Evolutionary conservation across 2,888 invertebrate species (phyloP).

Genomic region (Hydriomena furcata): DNA sequence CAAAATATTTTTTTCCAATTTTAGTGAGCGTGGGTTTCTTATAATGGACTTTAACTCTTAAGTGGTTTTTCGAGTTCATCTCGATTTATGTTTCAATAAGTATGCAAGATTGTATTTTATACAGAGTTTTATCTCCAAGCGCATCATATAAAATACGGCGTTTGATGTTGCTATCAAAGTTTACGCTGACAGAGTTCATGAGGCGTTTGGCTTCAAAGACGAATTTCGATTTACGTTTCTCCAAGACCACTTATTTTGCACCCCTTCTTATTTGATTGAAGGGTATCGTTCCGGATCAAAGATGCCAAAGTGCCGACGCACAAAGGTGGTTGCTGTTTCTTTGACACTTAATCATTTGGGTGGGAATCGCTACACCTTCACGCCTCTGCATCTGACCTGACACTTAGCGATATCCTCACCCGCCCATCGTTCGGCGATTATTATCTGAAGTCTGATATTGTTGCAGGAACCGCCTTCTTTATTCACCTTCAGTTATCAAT

Average conservation of each 20-base stretch:
- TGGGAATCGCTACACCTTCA: slow-evolving; percentile 43
- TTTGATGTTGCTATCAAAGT: slow-evolving; percentile 44
- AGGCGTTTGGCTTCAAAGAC: slow-evolving; percentile 19
- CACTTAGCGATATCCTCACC: slow-evolving; percentile 40
- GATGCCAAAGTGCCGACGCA: slow-evolving; percentile 31
- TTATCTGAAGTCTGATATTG: slow-evolving; percentile 36
- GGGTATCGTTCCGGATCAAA: slow-evolving; percentile 36
- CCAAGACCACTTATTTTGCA: slow-evolving; percentile 17
- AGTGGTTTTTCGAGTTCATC: slow-evolving; percentile 74
- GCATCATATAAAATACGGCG: slow-evolving; percentile 54
- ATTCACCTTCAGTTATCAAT: slow-evolving; percentile 54
- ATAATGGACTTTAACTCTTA: slow-evolving; percentile 68
- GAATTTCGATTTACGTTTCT: slow-evolving; percentile 18
- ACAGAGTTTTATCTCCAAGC: slow-evolving; percentile 53
- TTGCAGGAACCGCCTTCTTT: slow-evolving; percentile 45
- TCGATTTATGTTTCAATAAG: slow-evolving; percentile 72
- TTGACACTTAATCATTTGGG: slow-evolving; percentile 46
- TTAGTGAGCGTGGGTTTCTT: slow-evolving; percentile 67
- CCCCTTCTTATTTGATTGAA: slow-evolving; percentile 22
- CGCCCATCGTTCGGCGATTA: slow-evolving; percentile 40
- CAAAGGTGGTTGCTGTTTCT: slow-evolving; percentile 38
- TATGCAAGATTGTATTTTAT: slow-evolving; percentile 64
- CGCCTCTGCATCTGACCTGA: slow-evolving; percentile 43
- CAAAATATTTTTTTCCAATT: slow-evolving; percentile 65
- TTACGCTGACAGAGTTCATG: slow-evolving; percentile 35